These are phyloP conservation scores for Limosa lapponica DNA, from an alignment of 2,797 vertebrate species.

Conservation along the genomic window DNA sequence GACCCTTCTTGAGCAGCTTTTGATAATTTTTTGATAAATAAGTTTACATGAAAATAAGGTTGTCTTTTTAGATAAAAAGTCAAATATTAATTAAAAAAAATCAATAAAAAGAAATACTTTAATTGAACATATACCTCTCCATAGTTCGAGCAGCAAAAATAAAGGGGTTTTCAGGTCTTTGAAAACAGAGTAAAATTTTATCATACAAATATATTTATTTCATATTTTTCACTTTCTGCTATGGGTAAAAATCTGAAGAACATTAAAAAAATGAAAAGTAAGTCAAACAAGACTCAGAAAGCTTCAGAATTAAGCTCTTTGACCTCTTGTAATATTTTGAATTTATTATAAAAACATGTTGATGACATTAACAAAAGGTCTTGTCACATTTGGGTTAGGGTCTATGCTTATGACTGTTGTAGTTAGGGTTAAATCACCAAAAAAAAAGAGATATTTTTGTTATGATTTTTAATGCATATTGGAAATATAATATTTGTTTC, in stretches of 20 bases:
- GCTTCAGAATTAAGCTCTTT: not conserved
- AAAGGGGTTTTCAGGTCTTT: accelerated
- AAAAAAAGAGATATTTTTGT: not conserved
- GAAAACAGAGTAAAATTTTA: not conserved
- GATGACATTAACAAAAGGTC: not conserved
- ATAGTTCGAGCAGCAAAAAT: not conserved
- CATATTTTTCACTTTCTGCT: not conserved
- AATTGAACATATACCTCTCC: not conserved
- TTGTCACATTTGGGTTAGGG: not conserved
- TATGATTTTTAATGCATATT: not conserved
- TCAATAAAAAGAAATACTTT: not conserved
- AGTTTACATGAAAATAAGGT: not conserved
- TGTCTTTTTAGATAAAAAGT: not conserved
- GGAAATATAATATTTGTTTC: not conserved
- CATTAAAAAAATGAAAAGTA: not conserved
- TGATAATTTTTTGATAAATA: not conserved
- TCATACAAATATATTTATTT: not conserved
- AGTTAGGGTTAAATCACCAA: not conserved
- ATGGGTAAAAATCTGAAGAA: not conserved
- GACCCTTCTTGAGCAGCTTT: not conserved
- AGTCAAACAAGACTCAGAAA: not conserved
- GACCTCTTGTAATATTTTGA: not conserved
- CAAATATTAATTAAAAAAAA: not conserved
- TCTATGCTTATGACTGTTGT: not conserved
- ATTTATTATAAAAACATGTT: not conserved